Base-by-base conservation (phyloP, 2,797 vertebrate genomes). In the Lutjanus campechanus region DNA sequence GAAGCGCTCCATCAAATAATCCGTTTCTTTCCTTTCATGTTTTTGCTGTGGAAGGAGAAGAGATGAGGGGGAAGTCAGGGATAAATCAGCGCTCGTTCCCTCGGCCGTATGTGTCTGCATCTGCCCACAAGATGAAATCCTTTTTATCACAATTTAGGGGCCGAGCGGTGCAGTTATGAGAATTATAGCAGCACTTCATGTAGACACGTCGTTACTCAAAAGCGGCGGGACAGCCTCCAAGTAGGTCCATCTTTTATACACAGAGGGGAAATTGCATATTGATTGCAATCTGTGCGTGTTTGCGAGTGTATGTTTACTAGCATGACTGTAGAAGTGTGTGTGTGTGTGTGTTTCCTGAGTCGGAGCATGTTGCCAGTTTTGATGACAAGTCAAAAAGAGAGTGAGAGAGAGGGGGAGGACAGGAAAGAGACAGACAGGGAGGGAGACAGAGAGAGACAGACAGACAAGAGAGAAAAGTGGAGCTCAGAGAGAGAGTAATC, bases 191-290 rank as follows among this genome's bases (percentile, higher is more conserved):
- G 84, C 89, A 84, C 91, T 94, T 84, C 77, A 90, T 83, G 88
- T 77, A 79, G 91, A 91, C 82, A 78, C 60, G 74, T 68, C 91
- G 88, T 95, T 93, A 93, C 87, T 95, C 93, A 92, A 79, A 91
- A 88, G 85, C 70, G 25, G 69, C 76, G 54, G 86, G 89, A 88
- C 50, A 16, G 82, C 73, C 84, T 93, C 92, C 92, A 87, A 94
- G 83, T 86, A 77, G 84, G 81, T 89, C 88, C 88, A 93, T 94
- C 88, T 87, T 93, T 93, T 91, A 92, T 88, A 88, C 82, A 73
- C 90, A 12, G 81, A 85, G 87, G 91, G 93, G 90, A 94, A 94
- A 94, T 95, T 95, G 91, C 92, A 91, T 94, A 95, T 95, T 95
- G 95, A 95, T 95, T 94, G 86, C 89, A 84, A 87, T 82, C 79